Base-by-base conservation (phyloP, 2,888 invertebrate genomes). In the Apamea anceps region DNA sequence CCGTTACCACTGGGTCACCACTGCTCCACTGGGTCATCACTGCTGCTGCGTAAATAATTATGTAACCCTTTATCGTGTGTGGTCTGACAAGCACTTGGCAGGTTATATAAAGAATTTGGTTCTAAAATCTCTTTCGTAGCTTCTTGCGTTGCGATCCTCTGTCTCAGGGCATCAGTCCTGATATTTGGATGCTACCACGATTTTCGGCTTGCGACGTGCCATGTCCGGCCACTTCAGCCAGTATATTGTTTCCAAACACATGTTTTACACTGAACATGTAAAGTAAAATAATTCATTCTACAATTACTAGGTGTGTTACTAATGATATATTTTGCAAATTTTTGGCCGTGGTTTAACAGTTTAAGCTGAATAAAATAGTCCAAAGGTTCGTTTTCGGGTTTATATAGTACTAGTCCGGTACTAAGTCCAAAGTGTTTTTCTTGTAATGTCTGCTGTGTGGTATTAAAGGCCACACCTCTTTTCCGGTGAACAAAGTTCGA, bases 391-490 rank as follows among this genome's bases (percentile, higher is more conserved):
- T 42, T 51, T 51, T 42, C 62, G 2, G 3, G 6, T 48, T n/a
- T 18, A 12, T 25, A 25, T n/a, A 45, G 5, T 37, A 60, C 32
- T 32, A 25, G 10, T 51, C 6, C 2, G 25, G 15, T 51, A 32
- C 15, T 28, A n/a, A 42, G 62, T 32, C 0, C 37, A 80, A 68
- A 78, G 28, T 77, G 6, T 25, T 8, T 37, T 2, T 5, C 1
- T 42, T 42, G 1, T 32, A 10, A 70, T 32, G 7, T 42, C 13
- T 62, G 32, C 0, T 42, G 32, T 81, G 15, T 72, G 54, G 28
- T 54, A 18, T 45, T 25, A 82, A 37, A 68, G 7, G 28, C 21
- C 62, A 32, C 32, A 28, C 15, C 21, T 72, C 12, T 21, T 81
- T 65, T 54, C 4, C 60, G 51, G 28, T 32, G 21, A 54, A 21